Base-by-base conservation (phyloP, 1,140 invertebrate species). In the Hypsibius dujardini region DNA sequence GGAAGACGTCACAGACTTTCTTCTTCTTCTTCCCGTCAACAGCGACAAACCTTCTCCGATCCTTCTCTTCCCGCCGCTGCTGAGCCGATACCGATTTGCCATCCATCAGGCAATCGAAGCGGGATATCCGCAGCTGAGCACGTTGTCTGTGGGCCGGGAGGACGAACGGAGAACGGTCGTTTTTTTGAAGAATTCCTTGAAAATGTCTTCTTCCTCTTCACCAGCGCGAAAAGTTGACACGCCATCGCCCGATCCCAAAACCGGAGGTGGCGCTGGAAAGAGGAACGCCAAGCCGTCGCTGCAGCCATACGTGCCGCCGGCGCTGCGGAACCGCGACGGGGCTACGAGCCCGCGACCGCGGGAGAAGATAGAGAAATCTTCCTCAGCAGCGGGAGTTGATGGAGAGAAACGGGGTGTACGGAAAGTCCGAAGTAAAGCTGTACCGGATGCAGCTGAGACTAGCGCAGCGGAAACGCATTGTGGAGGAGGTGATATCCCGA, bases 91-190 rank as follows among this genome's bases (percentile, higher is more conserved):
- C 59, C 82, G 88, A 73, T 88, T 87, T 80, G 82, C 90, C 59
- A 87, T 89, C 74, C 89, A 90, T 77, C 85, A 86, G 74, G 81
- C 85, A 73, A 85, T 87, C 75, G 86, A 89, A 76, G 81, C 84
- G 69, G 80, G 83, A 59, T 80, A 79, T 73, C 80, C 79, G 62
- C 70, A 77, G 42, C 79, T 89, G 47, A 80, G 83, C 70, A 88
- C 87, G 70, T 88, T 90, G 80, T 90, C 89, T 60, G 85, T 90
- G 72, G 88, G 89, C 46, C 81, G 85, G 75, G 85, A 84, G 50
- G 76, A 81, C 71, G 80, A 81, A 42, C 83, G 88, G 69, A 82
- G 88, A 73, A 88, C 86, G 40, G 87, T 88, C 50, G 83, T 90
- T 70, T 89, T 73, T 72, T 46, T 7, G 47, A 71, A 59, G 46